Evolutionary conservation across 2,888 invertebrate genomes (phyloP).

Genomic region (Caenorhabditis uteleia): DNA sequence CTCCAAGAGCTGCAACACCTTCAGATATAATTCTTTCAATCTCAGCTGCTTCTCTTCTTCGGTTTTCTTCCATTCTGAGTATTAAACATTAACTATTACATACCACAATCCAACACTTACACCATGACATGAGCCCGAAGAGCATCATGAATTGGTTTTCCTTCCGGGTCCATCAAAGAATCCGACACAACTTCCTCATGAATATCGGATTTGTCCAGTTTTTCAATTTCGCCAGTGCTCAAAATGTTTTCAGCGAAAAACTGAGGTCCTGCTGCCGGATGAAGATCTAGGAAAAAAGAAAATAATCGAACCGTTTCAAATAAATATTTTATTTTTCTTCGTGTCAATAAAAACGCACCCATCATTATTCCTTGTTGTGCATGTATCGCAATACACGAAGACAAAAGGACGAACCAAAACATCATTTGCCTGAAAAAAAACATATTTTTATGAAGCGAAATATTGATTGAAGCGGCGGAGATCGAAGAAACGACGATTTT

Average conservation of each 20-base stretch:
- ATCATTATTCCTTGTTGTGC: constrained; percentile 24
- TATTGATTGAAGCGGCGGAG: background rate
- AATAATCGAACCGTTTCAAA: constrained; percentile 4
- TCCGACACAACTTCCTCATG: constrained; percentile 18
- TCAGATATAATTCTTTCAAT: constrained; percentile 31
- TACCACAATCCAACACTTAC: constrained; percentile 14
- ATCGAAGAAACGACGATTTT: background rate
- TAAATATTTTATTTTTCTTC: too few species aligned
- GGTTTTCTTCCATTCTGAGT: constrained; percentile 44
- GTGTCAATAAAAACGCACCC: too few species aligned
- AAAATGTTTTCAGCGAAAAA: constrained; percentile 24
- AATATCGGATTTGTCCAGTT: constrained; percentile 8
- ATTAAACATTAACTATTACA: background rate
- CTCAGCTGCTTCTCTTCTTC: constrained; percentile 40
- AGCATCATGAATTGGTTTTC: constrained; percentile 43
- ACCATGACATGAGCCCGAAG: constrained; percentile 36
- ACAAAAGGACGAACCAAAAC: constrained; percentile 35
- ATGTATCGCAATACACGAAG: constrained; percentile 30
- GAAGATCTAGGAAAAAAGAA: constrained; percentile 33
- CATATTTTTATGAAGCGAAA: background rate
- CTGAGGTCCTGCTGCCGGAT: constrained; percentile 50
- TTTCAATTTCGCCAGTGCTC: background rate
- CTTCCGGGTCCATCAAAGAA: constrained; percentile 46
- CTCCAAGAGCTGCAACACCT: constrained; percentile 2
- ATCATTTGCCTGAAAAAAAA: constrained; percentile 13